A percentile compares a stretch with the other conserved stretches of the same genome.
Conservation (phyloP, 2,888 invertebrate species). For the Acleris cristana region DNA sequence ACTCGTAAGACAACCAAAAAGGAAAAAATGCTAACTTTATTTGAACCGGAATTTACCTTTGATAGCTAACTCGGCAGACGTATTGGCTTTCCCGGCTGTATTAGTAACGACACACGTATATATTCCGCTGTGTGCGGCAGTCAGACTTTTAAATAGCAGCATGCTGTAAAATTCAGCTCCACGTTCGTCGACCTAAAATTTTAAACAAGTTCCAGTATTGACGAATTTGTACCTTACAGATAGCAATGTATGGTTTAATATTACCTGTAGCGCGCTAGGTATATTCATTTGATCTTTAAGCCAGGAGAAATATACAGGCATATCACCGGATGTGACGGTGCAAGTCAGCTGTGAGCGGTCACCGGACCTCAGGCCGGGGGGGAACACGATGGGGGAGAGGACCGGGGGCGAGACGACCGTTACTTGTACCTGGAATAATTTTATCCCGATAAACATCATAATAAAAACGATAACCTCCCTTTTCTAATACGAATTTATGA, state of each 20-base stretch:
- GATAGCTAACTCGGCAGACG: slow-evolving; percentile 88
- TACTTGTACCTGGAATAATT: slow-evolving; percentile 65
- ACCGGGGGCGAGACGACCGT: slow-evolving; percentile 88
- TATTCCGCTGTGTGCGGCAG: slow-evolving; percentile 87
- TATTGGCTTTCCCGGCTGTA: slow-evolving; percentile 89
- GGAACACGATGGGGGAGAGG: slow-evolving; percentile 92
- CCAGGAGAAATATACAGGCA: slow-evolving; percentile 87
- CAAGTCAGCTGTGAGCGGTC: slow-evolving; percentile 93
- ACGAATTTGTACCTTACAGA: not conserved
- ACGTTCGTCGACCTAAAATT: slow-evolving; percentile 85
- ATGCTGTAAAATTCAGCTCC: slow-evolving; percentile 89
- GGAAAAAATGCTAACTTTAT: slow-evolving; percentile 14
- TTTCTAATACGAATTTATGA: no score
- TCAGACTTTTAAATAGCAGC: slow-evolving; percentile 88
- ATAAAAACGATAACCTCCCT: not conserved
- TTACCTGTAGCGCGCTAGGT: slow-evolving; percentile 86
- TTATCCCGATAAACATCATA: not conserved
- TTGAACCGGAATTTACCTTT: slow-evolving; percentile 80
- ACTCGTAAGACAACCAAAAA: slow-evolving; percentile 16
- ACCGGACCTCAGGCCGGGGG: slow-evolving; percentile 89
- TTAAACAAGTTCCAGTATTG: not conserved
- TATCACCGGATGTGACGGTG: slow-evolving; percentile 89
- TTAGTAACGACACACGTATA: slow-evolving; percentile 90
- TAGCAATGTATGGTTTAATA: not conserved
- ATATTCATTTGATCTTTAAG: slow-evolving; percentile 86